Conservation (phyloP, 2,888 invertebrate species). For the Matsumyia berberina region DNA sequence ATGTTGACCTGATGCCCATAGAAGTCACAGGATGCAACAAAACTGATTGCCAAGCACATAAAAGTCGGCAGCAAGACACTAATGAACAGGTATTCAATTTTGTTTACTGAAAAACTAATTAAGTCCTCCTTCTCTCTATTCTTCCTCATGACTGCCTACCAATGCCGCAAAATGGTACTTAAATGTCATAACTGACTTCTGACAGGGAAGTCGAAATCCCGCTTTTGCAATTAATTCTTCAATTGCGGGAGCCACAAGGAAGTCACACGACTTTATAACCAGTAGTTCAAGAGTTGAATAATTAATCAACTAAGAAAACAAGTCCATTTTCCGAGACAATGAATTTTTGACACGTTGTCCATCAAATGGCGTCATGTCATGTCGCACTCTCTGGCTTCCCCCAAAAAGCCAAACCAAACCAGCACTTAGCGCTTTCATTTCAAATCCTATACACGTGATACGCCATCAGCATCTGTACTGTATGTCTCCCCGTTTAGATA, state of each 20-base stretch:
- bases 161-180: neutral
- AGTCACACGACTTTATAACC: neutral
- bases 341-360: neutral
- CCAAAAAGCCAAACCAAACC: slow-evolving; percentile 4
- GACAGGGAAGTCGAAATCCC: neutral
- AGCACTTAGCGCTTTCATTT: slow-evolving; percentile 35
- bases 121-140: neutral
- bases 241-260: neutral
- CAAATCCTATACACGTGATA: slow-evolving; percentile 29
- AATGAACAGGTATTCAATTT: neutral
- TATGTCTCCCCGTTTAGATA: slow-evolving; percentile 1
- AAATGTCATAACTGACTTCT: slow-evolving; percentile 2
- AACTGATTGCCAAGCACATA: too few relatives aligned
- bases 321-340: neutral
- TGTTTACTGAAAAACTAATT: neutral
- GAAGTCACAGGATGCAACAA: too few relatives aligned
- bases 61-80: neutral
- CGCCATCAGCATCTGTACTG: slow-evolving; percentile 27
- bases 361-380: neutral
- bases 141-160: slow-evolving; percentile 3
- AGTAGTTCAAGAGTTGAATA: neutral
- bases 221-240: neutral
- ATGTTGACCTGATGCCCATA: too few relatives aligned
- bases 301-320: neutral
- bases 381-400: neutral